phyloP scores from a whole-genome alignment of 2,888 invertebrate genomes.

The Unio delphinus region DNA sequence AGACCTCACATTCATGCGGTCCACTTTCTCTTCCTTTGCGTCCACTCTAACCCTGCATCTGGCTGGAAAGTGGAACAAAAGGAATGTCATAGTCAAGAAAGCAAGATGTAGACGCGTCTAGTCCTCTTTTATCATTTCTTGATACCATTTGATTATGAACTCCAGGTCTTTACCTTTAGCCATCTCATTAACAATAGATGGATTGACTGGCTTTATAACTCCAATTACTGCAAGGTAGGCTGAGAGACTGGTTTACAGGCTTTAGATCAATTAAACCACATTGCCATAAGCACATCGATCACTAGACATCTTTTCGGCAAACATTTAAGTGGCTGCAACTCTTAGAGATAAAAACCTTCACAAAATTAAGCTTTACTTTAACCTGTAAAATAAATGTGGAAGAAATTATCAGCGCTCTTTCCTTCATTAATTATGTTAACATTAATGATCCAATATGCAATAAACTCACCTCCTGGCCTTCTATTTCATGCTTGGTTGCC shows the following conservation, averaged over 20 bases:
- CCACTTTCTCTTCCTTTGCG: slow-evolving; percentile 58
- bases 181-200: too few relatives aligned
- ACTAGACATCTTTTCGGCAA: too few relatives aligned
- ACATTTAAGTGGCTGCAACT: too few relatives aligned
- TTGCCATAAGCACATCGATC: too few relatives aligned
- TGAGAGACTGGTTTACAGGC: too few relatives aligned
- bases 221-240: too few relatives aligned
- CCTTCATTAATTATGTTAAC: background rate
- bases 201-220: too few relatives aligned
- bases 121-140: slow-evolving; percentile 21
- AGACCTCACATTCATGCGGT: slow-evolving; percentile 50
- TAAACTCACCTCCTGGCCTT: slow-evolving; percentile 89
- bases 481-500: slow-evolving; percentile 68
- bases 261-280: too few relatives aligned
- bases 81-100: slow-evolving; percentile 54
- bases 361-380: slow-evolving; percentile 1
- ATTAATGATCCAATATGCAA: slow-evolving; percentile 7
- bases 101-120: slow-evolving; percentile 19
- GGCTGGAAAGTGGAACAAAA: slow-evolving; percentile 67
- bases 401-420: slow-evolving; percentile 5
- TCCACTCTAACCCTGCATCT: slow-evolving; percentile 57
- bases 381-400: slow-evolving; percentile 6
- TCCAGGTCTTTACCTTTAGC: too few relatives aligned
- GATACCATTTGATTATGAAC: slow-evolving; percentile 6
- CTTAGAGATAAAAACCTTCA: too few relatives aligned